Evolutionary conservation across 2,888 invertebrate genomes (phyloP).

Genomic region (Globia sparganii): DNA sequence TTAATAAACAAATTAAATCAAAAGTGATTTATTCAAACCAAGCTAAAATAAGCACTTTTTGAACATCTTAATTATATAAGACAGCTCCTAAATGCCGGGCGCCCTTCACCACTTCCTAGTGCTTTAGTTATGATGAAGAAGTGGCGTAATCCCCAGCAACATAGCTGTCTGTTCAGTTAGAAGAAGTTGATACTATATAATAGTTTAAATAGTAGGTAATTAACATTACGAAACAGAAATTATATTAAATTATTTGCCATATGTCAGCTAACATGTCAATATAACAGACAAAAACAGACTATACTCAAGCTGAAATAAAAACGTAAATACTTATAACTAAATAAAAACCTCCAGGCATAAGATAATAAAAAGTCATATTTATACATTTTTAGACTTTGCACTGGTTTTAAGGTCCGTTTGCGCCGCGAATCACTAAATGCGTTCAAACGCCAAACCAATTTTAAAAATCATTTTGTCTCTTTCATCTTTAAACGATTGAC

Average conservation of each 20-base stretch:
- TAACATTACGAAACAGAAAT: background rate
- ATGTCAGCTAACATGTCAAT: background rate
- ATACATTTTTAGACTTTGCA: background rate
- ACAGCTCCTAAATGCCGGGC: too few species aligned
- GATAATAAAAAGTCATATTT: background rate
- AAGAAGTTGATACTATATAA: background rate
- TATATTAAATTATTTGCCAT: background rate
- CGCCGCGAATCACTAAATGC: background rate
- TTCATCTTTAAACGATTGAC: constrained; percentile 7
- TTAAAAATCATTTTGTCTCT: constrained; percentile 4
- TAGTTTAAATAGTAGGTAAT: background rate
- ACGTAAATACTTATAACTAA: background rate
- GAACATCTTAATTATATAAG: too few species aligned
- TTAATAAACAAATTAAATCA: too few species aligned
- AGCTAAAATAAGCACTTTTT: too few species aligned
- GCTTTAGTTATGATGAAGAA: too few species aligned
- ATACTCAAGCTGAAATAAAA: background rate
- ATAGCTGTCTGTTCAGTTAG: too few species aligned
- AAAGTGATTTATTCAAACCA: too few species aligned
- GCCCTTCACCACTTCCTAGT: too few species aligned
- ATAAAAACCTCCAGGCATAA: background rate
- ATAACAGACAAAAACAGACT: background rate
- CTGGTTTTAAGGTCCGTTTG: background rate
- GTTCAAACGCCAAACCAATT: background rate
- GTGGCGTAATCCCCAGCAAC: too few species aligned